Evolutionary conservation across 2,888 invertebrate genomes (phyloP), one percentile per base, ranked within the genome.

Genomic region (Disparrhopalites patrizii): DNA sequence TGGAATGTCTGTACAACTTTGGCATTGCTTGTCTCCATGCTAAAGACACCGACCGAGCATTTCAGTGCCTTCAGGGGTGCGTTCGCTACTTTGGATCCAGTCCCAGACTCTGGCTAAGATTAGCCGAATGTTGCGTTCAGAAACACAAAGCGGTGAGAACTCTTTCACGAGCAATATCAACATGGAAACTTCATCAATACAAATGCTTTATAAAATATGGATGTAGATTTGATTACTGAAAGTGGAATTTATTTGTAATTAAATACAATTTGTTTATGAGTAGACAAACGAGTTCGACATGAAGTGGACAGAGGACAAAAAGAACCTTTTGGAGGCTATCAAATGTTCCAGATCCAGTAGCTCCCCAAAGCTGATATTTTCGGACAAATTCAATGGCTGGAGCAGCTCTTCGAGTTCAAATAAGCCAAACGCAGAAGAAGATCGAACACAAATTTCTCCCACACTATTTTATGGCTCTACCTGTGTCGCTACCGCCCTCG

Each of bases 401-500:
- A 31, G 27, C 13, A 15, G 28, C 25, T 62, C 7, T 36, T 36
- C 15, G 36, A 15, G 15, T 36, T 36, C 8, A 36, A 36, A 7
- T 10, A 36, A 36, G 7, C 7, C 7, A 36, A 36, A 36, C 36
- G 36, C 36, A 7, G 36, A 10, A 36, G 7, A n/a, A 36, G 36
- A 36, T 36, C 15, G 36, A 10, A 10, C 36, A 15, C 15, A 36
- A 36, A 7, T 8, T 10, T 33, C 90, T 57, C 85, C 93, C 5
- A 91, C 91, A 7, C 80, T 96, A 74, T 93, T 94, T 81, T 96
- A 95, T 82, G 94, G 91, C 3, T 87, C 88, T 0, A 80, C 94
- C 28, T 95, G 95, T 80, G 80, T 96, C 62, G 86, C 89, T 72
- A 96, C 94, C 81, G 93, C 95, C 13, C 81, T 88, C 33, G 82